phyloP scores from a whole-genome alignment of 35 echinoderm and acorn worm genomes.

The Ptychodera flava region DNA sequence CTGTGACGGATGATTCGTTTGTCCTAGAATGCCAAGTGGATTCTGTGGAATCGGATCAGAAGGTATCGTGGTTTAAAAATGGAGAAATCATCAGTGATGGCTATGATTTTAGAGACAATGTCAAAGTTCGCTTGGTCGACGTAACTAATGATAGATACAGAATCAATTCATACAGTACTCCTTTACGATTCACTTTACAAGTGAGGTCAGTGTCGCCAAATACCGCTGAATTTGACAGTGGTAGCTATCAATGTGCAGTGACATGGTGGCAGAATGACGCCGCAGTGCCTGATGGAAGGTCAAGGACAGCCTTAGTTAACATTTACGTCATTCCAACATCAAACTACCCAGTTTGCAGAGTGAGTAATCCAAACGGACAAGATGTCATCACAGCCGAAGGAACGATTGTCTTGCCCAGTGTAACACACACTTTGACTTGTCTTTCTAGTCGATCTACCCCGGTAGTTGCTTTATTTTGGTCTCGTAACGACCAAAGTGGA shows the following conservation, averaged over 20 bases:
- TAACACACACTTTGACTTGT: neutral
- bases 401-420: neutral
- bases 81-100: neutral
- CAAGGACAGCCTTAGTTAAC: neutral
- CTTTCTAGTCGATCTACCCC: neutral
- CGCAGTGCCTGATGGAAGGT: neutral
- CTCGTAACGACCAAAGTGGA: neutral
- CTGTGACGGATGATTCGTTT: neutral
- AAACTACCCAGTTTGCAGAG: neutral
- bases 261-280: neutral
- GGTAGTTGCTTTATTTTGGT: neutral
- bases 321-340: neutral
- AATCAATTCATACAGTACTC: neutral
- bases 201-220: neutral
- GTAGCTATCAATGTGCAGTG: neutral
- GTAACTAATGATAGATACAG: neutral
- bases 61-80: neutral
- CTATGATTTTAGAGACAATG: neutral
- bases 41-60: neutral
- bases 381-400: neutral
- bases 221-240: neutral
- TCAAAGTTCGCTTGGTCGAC: too few relatives aligned
- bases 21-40: neutral
- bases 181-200: neutral
- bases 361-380: too few relatives aligned